phyloP scores from a whole-genome alignment of 2,888 invertebrate genomes.

The Tachina grossa region DNA sequence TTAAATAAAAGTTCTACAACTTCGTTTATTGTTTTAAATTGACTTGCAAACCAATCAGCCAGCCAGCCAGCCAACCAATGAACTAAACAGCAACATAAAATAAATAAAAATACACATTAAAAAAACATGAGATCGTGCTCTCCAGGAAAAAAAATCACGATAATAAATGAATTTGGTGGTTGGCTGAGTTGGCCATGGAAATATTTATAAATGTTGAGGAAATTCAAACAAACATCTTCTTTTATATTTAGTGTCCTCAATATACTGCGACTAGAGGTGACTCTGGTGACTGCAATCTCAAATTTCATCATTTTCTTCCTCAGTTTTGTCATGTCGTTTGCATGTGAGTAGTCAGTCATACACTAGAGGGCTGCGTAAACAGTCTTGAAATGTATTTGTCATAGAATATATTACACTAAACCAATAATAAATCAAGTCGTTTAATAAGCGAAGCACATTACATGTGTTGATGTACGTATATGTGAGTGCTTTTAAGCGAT shows the following conservation, averaged over 20 bases:
- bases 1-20: conserved; percentile 80
- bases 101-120: conserved; percentile 11
- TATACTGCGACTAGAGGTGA: not conserved
- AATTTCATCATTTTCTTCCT: conserved; percentile 60
- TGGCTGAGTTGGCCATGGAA: conserved; percentile 7
- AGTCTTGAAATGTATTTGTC: too few relatives aligned
- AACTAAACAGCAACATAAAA: conserved; percentile 48
- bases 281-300: conserved; percentile 50
- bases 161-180: conserved; percentile 53
- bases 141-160: conserved; percentile 26
- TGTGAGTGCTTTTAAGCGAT: too few relatives aligned
- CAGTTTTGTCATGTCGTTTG: conserved; percentile 57
- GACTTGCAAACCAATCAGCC: conserved; percentile 20
- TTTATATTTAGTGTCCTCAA: conserved; percentile 20
- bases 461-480: too few relatives aligned
- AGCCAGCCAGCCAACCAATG: not conserved
- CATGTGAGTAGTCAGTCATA: conserved; percentile 51
- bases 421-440: too few relatives aligned
- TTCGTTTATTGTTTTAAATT: conserved; percentile 79
- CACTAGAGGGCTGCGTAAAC: not conserved
- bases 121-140: conserved; percentile 59
- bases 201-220: not conserved
- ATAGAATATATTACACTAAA: too few relatives aligned
- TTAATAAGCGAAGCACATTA: too few relatives aligned
- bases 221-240: conserved; percentile 23